Conservation (phyloP, 2,888 invertebrate species). For the Machimus rusticus region DNA sequence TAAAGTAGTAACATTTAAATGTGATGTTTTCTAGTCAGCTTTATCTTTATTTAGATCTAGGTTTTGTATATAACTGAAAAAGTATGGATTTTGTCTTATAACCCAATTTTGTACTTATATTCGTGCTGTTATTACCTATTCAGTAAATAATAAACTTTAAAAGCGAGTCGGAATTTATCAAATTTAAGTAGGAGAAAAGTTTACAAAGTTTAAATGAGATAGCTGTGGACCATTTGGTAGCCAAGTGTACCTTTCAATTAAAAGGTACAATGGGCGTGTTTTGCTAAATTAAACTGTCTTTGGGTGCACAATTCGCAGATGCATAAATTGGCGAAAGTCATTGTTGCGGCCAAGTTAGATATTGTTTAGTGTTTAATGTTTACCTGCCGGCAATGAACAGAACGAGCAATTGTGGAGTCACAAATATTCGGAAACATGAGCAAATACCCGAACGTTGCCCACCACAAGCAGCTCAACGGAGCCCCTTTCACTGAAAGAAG, state of each 20-base stretch:
- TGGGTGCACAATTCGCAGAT: not conserved
- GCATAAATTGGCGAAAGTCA: conserved; percentile 18
- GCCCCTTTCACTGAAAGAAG: not conserved
- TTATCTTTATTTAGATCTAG: no score
- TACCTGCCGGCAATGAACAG: conserved; percentile 21
- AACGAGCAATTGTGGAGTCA: conserved; percentile 8
- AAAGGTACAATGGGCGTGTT: not conserved
- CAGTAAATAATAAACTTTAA: not conserved
- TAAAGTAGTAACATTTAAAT: no score
- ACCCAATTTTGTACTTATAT: no score
- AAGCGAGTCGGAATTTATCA: not conserved
- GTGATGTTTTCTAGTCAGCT: no score
- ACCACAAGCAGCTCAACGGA: conserved; percentile 19
- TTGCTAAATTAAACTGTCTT: conserved; percentile 28
- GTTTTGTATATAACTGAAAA: no score
- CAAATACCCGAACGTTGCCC: conserved; percentile 8
- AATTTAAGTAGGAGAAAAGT: not conserved
- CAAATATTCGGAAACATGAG: conserved; percentile 12
- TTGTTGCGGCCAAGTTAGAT: conserved; percentile 22
- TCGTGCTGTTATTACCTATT: not conserved
- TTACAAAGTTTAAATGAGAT: not conserved
- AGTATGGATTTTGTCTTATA: no score
- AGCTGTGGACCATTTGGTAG: not conserved
- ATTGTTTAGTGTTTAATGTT: conserved; percentile 32
- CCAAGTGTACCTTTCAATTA: conserved; percentile 16